Conservation (phyloP, 2,888 invertebrate species). For the Coelogynopora nodosa region DNA sequence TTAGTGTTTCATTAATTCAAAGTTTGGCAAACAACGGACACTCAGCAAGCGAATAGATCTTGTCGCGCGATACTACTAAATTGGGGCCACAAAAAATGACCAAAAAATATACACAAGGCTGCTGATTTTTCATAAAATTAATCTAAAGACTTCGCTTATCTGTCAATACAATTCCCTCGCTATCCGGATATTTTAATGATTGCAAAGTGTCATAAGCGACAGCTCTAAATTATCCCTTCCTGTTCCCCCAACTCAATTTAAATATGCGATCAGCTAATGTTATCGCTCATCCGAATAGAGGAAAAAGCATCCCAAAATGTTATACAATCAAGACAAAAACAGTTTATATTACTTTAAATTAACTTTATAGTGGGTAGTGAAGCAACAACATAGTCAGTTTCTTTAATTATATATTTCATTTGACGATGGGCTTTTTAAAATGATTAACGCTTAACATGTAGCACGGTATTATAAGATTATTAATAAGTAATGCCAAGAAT, state of each 20-base stretch:
- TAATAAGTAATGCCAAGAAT: background rate
- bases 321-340: background rate
- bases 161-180: background rate
- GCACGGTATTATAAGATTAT: background rate
- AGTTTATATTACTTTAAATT: background rate
- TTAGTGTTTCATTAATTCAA: background rate
- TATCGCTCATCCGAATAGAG: background rate
- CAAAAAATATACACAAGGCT: background rate
- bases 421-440: background rate
- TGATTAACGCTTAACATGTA: background rate
- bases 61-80: background rate
- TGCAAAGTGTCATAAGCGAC: background rate
- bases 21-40: background rate
- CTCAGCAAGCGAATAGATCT: background rate
- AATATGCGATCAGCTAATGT: background rate
- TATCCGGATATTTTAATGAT: background rate
- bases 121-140: background rate
- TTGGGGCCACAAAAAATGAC: background rate
- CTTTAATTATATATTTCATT: background rate
- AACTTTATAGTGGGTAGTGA: background rate
- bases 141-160: background rate
- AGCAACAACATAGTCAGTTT: background rate
- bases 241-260: background rate
- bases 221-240: background rate
- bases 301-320: background rate